phyloP scores from a whole-genome alignment of 2,113 vertebrate genomes.

The Heterotilapia buettikoferi region DNA sequence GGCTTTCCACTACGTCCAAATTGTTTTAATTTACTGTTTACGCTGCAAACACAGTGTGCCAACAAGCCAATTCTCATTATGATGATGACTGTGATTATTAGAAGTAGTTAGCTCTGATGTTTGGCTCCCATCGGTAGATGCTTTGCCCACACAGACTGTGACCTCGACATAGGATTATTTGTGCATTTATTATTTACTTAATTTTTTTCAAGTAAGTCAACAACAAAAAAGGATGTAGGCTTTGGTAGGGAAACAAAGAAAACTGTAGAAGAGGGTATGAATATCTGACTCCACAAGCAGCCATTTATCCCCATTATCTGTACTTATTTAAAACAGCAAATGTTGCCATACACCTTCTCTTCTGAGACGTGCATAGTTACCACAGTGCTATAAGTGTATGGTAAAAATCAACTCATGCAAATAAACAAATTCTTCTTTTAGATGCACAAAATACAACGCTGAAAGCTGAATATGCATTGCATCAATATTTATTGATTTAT shows the following conservation, averaged over 20 bases:
- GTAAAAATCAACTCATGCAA: neutral
- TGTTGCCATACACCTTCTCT: neutral
- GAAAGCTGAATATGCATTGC: neutral
- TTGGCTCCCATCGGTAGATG: neutral
- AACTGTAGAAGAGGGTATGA: neutral
- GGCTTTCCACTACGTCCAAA: neutral
- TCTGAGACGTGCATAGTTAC: neutral
- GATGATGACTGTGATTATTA: neutral
- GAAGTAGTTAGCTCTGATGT: neutral
- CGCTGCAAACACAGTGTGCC: neutral
- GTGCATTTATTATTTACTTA: neutral
- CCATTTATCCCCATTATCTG: neutral
- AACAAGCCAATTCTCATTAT: neutral
- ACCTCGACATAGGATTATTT: neutral
- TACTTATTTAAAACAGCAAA: neutral
- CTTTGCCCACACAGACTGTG: neutral
- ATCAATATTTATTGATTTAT: neutral
- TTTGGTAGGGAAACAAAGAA: neutral
- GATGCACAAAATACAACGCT: neutral
- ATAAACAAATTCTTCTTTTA: neutral
- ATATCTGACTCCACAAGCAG: neutral
- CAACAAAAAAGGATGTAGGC: fast-evolving
- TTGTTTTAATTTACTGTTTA: neutral
- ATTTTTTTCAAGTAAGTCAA: neutral
- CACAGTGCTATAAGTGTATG: neutral